These are phyloP conservation scores for Sterrhoptilus dennistouni DNA, from an alignment of 2,113 vertebrate species.

Conservation along the genomic window DNA sequence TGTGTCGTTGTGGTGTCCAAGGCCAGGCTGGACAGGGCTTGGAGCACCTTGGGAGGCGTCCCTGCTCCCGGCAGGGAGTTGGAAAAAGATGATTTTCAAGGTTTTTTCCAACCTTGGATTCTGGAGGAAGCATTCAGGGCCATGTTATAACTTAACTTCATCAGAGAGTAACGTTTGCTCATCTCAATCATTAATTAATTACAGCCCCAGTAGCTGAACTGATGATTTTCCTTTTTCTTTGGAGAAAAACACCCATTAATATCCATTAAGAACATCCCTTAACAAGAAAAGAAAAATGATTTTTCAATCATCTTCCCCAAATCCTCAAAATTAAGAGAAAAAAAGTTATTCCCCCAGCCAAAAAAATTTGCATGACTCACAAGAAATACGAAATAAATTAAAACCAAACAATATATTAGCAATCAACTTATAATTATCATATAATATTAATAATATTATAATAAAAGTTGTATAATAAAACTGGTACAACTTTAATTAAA, in stretches of 20 bases:
- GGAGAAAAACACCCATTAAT: background rate
- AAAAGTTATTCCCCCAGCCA: no score
- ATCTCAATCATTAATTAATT: background rate
- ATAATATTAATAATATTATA: background rate
- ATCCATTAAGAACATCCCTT: no score
- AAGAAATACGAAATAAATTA: background rate
- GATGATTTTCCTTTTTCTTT: background rate
- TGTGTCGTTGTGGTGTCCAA: no score
- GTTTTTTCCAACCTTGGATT: background rate
- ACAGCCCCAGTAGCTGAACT: background rate
- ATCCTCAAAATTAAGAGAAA: background rate
- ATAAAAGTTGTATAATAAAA: background rate
- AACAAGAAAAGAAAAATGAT: background rate
- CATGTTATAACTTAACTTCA: fast-evolving
- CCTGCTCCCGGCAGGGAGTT: fast-evolving
- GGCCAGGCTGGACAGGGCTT: no score
- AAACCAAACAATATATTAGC: background rate
- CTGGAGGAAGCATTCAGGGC: background rate
- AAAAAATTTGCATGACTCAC: background rate
- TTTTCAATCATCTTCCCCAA: background rate
- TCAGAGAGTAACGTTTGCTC: background rate
- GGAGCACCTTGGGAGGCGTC: no score
- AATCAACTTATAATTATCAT: background rate
- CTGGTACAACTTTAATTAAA: background rate
- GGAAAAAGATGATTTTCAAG: fast-evolving